Base-by-base conservation (phyloP, 2,113 vertebrate genomes). In the Acinonyx jubatus region DNA sequence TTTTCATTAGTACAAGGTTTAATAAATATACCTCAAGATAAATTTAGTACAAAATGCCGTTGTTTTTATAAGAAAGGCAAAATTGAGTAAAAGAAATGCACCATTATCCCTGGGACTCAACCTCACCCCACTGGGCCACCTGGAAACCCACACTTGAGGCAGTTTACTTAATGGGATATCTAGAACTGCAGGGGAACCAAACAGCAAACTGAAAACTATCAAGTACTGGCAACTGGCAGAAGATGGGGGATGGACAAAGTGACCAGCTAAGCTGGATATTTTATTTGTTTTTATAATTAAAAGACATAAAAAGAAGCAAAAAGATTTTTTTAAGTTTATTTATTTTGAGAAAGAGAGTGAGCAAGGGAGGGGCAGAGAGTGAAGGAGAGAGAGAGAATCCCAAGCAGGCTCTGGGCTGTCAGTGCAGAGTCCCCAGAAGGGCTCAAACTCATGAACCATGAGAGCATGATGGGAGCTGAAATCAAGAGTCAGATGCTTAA, bases 251-350 rank as follows among this genome's bases (percentile, higher is more conserved):
- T 41, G 1, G 16, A 29, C 74, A 95, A 96, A 96, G 68, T 7
- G 50, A 84, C 74, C 55, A 66, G 69, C 41, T 71, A 81, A 91
- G 27, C 50, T 63, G 14, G 52, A 66, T 38, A 5, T 55, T 92
- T 95, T 65, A 13, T 45, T 69, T 93, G 52, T 68, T 91, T 92
- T 73, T 90, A 74, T 76, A 65, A 85, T 69, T 92, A 25, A 90
- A 96, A 98, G 79, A 18, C 41, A 55, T 21, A 84, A 52, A 83
- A 69, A 73, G 19, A 68, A 74, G 13, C 10, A 55, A 68, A 88
- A 61, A 61, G 7, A 25, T 61, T 61, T 61, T 61, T 61, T 61
- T 61, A 23, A 57, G 19, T 57, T 57, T 57, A 61, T 23, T 61
- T 61, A 61, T 61, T 61, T 61, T 61, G 57, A 61, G 55, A 21